Percentiles rank a stretch among this genome's conserved stretches.
These are phyloP conservation scores for Microcaecilia unicolor DNA, from an alignment of 2,797 vertebrate species.

Conservation along the genomic window DNA sequence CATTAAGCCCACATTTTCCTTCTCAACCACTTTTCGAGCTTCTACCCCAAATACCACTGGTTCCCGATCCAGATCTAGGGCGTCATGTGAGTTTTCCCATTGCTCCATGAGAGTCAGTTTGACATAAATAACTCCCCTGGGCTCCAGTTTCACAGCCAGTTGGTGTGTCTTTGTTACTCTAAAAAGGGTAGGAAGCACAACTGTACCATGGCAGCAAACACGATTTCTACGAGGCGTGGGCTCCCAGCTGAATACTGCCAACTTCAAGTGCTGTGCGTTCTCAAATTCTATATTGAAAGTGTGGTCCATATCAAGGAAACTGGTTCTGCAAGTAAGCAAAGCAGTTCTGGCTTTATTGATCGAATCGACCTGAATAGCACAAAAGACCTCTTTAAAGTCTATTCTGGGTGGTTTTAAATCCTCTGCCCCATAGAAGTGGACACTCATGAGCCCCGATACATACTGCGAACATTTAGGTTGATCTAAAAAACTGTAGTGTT, in stretches of 20 bases:
- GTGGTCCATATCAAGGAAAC: slow-evolving; percentile 95
- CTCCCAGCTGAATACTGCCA: slow-evolving; percentile 96
- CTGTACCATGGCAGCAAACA: slow-evolving; percentile 88
- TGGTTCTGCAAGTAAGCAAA: slow-evolving; percentile 81
- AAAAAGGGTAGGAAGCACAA: slow-evolving; percentile 85
- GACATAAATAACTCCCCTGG: slow-evolving; percentile 89
- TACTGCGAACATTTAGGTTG: slow-evolving; percentile 90
- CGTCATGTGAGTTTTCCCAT: slow-evolving; percentile 85
- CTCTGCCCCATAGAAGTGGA: slow-evolving; percentile 93
- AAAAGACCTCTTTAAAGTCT: slow-evolving; percentile 91
- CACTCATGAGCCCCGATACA: slow-evolving; percentile 91
- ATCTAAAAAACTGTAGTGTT: slow-evolving; percentile 87
- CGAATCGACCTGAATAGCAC: slow-evolving; percentile 94
- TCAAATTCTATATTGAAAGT: slow-evolving; percentile 97
- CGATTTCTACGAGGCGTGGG: slow-evolving; percentile 77
- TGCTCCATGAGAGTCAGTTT: slow-evolving; percentile 91
- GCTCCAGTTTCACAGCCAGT: slow-evolving; percentile 88
- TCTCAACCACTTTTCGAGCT: slow-evolving; percentile 80
- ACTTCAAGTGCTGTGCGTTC: slow-evolving; percentile 91
- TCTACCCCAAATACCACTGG: slow-evolving; percentile 84
- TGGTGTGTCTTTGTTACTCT: slow-evolving; percentile 80
- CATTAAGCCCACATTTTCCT: slow-evolving; percentile 76
- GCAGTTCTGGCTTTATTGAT: slow-evolving; percentile 94
- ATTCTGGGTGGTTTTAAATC: slow-evolving; percentile 87
- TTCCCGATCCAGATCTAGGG: slow-evolving; percentile 57